A percentile compares a stretch with the other conserved stretches of the same genome.
These are phyloP conservation scores for Benitochromis conjunctus DNA, from an alignment of 2,113 vertebrate species.

Conservation along the genomic window DNA sequence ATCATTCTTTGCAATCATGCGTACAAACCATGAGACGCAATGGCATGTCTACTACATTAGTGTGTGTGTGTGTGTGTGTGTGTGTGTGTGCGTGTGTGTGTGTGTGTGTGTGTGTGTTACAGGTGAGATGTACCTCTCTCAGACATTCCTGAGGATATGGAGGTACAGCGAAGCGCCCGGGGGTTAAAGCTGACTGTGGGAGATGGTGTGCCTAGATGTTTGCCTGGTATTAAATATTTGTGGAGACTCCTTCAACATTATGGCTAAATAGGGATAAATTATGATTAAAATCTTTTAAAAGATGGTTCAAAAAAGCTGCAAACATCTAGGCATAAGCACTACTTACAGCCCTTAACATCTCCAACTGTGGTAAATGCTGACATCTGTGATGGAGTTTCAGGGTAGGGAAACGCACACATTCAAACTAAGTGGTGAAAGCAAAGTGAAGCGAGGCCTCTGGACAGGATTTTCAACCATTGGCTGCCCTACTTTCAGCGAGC, in stretches of 20 bases:
- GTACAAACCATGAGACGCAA: too few species aligned
- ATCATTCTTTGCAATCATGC: too few species aligned
- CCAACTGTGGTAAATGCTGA: not conserved
- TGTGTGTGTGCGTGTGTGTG: too few species aligned
- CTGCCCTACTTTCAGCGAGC: constrained; percentile 54
- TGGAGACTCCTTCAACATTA: not conserved
- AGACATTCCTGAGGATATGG: constrained; percentile 49
- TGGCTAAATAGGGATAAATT: not conserved
- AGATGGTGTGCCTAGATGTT: not conserved
- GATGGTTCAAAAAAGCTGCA: not conserved
- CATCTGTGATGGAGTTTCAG: not conserved
- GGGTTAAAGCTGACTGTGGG: not conserved
- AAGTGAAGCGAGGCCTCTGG: constrained; percentile 35
- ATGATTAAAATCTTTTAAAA: not conserved
- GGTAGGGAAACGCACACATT: not conserved
- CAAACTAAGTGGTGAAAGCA: constrained; percentile 5
- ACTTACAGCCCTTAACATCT: not conserved
- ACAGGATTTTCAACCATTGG: not conserved
- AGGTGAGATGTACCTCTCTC: constrained; percentile 12
- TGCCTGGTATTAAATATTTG: not conserved
- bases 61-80: too few species aligned
- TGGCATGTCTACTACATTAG: too few species aligned
- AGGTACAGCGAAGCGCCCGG: constrained; percentile 5
- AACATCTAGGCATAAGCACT: not conserved
- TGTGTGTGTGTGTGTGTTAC: too few species aligned